Base-by-base conservation (phyloP, 2,888 invertebrate species). In the Pyrochroa serraticornis region DNA sequence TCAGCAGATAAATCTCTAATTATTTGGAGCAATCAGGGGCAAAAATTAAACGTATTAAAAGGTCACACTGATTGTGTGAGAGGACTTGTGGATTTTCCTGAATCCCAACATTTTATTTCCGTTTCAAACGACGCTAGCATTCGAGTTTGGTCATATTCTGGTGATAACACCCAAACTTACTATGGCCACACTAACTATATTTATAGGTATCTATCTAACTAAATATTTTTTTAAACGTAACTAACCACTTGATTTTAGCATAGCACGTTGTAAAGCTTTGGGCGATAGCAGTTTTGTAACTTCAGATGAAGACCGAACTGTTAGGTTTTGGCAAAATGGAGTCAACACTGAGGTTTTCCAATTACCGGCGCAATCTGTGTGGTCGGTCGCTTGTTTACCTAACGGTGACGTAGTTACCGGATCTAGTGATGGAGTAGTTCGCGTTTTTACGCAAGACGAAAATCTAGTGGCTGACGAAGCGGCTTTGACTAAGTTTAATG, bases 41-140 rank as follows among this genome's bases (percentile, higher is more conserved):
- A 84, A 58, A 82, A 87, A 67, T 77, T 89, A 50, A 83, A 82
- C 52, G 84, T 87, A 49, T 81, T 92, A 34, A 85, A 82, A 78
- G 95, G 96, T 3, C 98, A 98, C 76, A 90, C 88, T 1, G 98
- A 98, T 74, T 96, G 96, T 80, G 94, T 98, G 0, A 83, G 98
- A 74, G 90, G 86, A 14, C 75, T 98, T 31, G 85, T 87, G 0
- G 84, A 88, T 1, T 73, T 79, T 54, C 80, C 93, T 6, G 87
- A 85, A 49, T 77, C 84, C n/a, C 85, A 87, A 35, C 85, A 88
- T 38, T 92, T 99, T 77, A 79, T 97, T 1, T 95, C 96, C 42
- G 93, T 93, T 74, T 88, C 94, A 22, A 99, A 99, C 79, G 98
- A 99, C 82, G 92, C 93, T 0, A 85, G 90, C 0, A 85, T 98